Percentiles rank a stretch among this genome's conserved stretches.
Evolutionary conservation across 2,888 invertebrate genomes (phyloP).

Genomic region (Plagodis dolabraria): DNA sequence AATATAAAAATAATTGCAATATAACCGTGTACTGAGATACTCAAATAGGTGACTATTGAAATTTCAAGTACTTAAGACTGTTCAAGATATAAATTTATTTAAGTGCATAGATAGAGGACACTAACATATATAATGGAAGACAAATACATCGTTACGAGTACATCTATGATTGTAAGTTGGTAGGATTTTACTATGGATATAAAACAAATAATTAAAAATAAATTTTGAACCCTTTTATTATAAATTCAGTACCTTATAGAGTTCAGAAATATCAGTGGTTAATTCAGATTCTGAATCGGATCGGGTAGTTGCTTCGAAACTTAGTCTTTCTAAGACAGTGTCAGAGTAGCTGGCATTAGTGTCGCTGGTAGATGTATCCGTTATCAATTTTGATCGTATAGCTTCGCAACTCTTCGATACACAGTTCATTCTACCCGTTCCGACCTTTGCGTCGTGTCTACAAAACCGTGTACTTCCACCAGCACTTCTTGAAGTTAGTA

Average conservation of each 20-base stretch:
- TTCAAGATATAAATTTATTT: too few species aligned
- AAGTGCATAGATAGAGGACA: too few species aligned
- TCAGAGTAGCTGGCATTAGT: constrained; percentile 67
- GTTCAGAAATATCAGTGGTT: constrained; percentile 44
- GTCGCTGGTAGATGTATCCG: constrained; percentile 50
- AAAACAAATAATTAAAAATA: neutral
- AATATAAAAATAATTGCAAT: too few species aligned
- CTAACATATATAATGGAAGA: too few species aligned
- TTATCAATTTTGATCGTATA: constrained; percentile 54
- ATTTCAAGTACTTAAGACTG: too few species aligned
- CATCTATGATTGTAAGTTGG: too few species aligned
- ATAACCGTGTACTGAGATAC: too few species aligned
- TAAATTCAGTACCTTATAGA: constrained; percentile 49
- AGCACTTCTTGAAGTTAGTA: constrained; percentile 58
- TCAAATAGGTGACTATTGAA: too few species aligned
- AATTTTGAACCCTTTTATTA: neutral
- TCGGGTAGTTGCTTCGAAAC: constrained; percentile 54
- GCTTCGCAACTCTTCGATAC: constrained; percentile 77
- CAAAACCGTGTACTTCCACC: constrained; percentile 55
- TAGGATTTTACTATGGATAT: too few species aligned
- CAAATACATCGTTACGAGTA: too few species aligned
- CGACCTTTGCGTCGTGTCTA: constrained; percentile 65
- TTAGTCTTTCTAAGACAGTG: constrained; percentile 65
- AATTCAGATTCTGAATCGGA: constrained; percentile 55
- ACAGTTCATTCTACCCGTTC: constrained; percentile 61